Conservation (phyloP, 1,140 invertebrate genomes). For the Drosophila ambigua region DNA sequence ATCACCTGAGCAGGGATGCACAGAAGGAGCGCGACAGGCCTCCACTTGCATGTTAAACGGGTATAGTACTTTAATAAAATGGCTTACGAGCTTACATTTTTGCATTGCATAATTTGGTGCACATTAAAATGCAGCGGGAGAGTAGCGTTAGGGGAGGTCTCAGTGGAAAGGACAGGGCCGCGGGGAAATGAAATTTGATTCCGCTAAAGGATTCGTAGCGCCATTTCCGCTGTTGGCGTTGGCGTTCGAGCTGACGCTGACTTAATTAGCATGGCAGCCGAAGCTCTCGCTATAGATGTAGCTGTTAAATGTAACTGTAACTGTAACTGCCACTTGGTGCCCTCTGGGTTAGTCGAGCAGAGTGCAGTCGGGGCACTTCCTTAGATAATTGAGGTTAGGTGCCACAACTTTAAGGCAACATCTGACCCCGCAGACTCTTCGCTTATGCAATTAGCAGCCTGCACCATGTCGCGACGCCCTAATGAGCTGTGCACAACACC, state of each 20-base stretch:
- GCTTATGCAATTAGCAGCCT: conserved; percentile 41
- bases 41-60: conserved; percentile 60
- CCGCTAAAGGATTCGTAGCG: conserved; percentile 66
- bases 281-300: too few relatives aligned
- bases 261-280: conserved; percentile 67
- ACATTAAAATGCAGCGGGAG: conserved; percentile 54
- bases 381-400: conserved; percentile 70
- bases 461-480: conserved; percentile 17
- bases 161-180: not conserved
- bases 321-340: conserved; percentile 10
- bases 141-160: not conserved
- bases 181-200: conserved; percentile 74
- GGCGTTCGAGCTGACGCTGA: conserved; percentile 62
- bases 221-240: conserved; percentile 64
- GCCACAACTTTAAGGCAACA: conserved; percentile 59
- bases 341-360: not conserved
- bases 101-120: conserved; percentile 74
- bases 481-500: conserved; percentile 55
- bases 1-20: conserved; percentile 42
- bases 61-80: conserved; percentile 62
- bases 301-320: conserved; percentile 15
- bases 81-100: conserved; percentile 44
- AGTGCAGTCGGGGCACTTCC: conserved; percentile 6
- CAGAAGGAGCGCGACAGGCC: not conserved
- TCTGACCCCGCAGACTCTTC: conserved; percentile 44